phyloP scores from a whole-genome alignment of 2,888 invertebrate species.

The Ectemnius lituratus region DNA sequence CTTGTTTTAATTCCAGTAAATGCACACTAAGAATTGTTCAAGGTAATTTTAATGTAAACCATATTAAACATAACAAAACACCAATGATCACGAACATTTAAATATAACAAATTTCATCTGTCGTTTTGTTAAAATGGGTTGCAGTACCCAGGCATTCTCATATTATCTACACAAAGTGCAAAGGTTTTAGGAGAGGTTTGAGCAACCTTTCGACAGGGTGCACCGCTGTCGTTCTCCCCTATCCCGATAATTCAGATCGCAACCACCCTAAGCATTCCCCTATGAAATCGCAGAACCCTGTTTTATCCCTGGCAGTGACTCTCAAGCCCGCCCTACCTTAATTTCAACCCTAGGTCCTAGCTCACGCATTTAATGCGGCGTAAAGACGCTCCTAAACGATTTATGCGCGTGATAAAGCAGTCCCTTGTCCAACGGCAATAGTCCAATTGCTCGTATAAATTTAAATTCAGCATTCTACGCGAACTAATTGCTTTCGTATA shows the following conservation, averaged over 20 bases:
- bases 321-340: slow-evolving; percentile 55
- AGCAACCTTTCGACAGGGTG: slow-evolving; percentile 39
- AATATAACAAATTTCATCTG: neutral
- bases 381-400: slow-evolving; percentile 65
- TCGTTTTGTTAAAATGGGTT: neutral
- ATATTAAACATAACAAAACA: too few species aligned
- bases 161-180: neutral
- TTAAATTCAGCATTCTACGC: slow-evolving; percentile 51
- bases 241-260: slow-evolving; percentile 15
- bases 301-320: slow-evolving; percentile 61
- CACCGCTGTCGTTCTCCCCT: slow-evolving; percentile 6
- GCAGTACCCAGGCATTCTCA: too few species aligned
- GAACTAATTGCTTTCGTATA: slow-evolving; percentile 52
- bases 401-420: slow-evolving; percentile 64
- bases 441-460: slow-evolving; percentile 56
- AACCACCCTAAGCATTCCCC: slow-evolving; percentile 21
- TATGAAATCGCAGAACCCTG: slow-evolving; percentile 38
- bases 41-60: too few species aligned
- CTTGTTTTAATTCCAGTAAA: too few species aligned
- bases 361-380: slow-evolving; percentile 64
- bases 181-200: slow-evolving; percentile 23
- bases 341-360: slow-evolving; percentile 60
- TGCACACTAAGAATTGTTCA: too few species aligned
- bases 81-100: too few species aligned
- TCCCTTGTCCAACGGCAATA: slow-evolving; percentile 41